Conservation (phyloP, 2,797 vertebrate genomes). For the Masticophis lateralis region DNA sequence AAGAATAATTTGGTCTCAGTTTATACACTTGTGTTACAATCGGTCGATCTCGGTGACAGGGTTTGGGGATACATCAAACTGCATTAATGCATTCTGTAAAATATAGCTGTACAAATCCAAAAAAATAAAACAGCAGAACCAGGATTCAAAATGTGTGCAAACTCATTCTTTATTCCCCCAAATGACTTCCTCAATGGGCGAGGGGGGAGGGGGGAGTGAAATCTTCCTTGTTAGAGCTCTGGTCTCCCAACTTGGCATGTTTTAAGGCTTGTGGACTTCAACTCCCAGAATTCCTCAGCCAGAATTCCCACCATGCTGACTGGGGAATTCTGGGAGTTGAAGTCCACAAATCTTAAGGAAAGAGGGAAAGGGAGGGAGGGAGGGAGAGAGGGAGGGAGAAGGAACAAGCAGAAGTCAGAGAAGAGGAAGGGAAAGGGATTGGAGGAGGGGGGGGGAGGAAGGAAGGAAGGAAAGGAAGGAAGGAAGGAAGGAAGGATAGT, state of each 20-base stretch:
- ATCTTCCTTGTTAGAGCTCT: too few relatives aligned
- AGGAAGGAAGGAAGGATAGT: too few relatives aligned
- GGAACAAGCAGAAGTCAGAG: too few relatives aligned
- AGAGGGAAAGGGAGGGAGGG: too few relatives aligned
- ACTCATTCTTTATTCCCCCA: neutral
- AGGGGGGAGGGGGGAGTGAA: fast-evolving
- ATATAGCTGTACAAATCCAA: conserved; percentile 98
- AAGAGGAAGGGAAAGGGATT: too few relatives aligned
- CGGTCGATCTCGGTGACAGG: conserved; percentile 84
- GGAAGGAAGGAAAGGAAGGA: too few relatives aligned
- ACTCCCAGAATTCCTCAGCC: neutral
- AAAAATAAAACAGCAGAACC: conserved; percentile 88
- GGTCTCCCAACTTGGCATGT: neutral
- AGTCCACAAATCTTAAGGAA: too few relatives aligned
- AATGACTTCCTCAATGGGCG: too few relatives aligned
- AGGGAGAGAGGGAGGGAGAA: too few relatives aligned
- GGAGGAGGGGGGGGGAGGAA: too few relatives aligned
- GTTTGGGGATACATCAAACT: conserved; percentile 86
- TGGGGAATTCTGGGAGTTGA: too few relatives aligned
- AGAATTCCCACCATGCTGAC: neutral
- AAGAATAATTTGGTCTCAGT: conserved; percentile 62
- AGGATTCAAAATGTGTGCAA: conserved; percentile 66
- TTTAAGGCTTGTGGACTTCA: neutral
- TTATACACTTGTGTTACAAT: conserved; percentile 85
- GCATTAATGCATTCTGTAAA: conserved; percentile 92